Evolutionary conservation across 2,113 vertebrate species (phyloP).

Genomic region (Prionailurus viverrinus): DNA sequence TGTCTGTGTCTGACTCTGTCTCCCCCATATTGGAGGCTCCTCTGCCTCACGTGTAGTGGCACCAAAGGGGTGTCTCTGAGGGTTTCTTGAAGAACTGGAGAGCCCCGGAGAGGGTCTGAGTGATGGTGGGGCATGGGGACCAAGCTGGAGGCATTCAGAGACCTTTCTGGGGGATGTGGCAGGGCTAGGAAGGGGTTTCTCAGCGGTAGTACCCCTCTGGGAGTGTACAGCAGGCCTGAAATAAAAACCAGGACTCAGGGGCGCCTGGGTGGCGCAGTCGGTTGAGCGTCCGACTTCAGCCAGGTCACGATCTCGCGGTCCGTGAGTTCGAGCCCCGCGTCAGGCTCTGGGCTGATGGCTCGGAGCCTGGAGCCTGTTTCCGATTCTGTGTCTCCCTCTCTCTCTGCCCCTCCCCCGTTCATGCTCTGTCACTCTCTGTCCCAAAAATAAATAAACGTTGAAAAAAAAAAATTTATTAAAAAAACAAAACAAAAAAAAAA

Average conservation of each 20-base stretch:
- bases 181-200: neutral
- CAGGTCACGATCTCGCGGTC: too few species aligned
- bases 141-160: neutral
- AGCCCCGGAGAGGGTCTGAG: neutral
- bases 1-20: fast-evolving
- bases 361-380: too few species aligned
- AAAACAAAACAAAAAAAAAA: too few species aligned
- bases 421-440: too few species aligned
- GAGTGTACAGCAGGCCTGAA: neutral
- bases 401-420: too few species aligned
- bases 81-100: neutral
- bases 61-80: neutral
- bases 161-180: neutral
- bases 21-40: neutral
- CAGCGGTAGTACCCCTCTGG: neutral
- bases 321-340: too few species aligned
- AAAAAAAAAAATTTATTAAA: too few species aligned
- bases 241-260: neutral
- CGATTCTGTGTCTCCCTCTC: too few species aligned
- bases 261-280: too few species aligned
- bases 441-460: too few species aligned
- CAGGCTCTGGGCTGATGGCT: too few species aligned
- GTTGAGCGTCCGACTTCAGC: too few species aligned
- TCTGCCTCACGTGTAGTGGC: fast-evolving
- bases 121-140: neutral